Evolutionary conservation across 2,797 vertebrate species (phyloP).

Genomic region (Ctenopoma multispine): DNA sequence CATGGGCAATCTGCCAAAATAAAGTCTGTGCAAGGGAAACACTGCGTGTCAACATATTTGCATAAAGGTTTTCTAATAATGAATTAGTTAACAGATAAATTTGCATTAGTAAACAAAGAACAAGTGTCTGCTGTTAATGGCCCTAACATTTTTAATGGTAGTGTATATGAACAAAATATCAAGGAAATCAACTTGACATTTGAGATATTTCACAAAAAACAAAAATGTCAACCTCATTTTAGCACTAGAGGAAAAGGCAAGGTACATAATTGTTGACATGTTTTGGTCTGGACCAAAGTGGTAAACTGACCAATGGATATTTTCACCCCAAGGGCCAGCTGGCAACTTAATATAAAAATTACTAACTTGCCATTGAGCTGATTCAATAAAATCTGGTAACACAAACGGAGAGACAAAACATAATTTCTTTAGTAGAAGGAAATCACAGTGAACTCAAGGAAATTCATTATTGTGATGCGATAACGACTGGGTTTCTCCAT

Average conservation of each 20-base stretch:
- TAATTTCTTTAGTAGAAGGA: neutral
- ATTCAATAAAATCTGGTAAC: slow-evolving; percentile 12
- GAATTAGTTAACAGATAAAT: no score
- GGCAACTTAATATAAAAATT: neutral
- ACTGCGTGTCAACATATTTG: no score
- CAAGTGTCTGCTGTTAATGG: no score
- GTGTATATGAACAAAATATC: no score
- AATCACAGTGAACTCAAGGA: slow-evolving; percentile 30
- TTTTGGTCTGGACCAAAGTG: neutral
- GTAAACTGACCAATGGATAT: neutral
- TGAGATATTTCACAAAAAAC: no score
- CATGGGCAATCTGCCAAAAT: no score
- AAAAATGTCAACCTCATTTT: no score
- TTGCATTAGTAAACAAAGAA: no score
- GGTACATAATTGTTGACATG: neutral
- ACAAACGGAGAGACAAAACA: slow-evolving; percentile 9
- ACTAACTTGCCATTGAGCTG: slow-evolving; percentile 1
- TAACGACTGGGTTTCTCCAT: slow-evolving; percentile 44
- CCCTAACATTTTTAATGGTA: no score
- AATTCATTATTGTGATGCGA: slow-evolving; percentile 41
- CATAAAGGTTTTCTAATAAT: no score
- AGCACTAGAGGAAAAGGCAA: no score
- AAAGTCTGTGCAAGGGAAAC: no score
- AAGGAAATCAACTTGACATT: neutral
- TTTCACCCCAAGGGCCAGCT: neutral